Conservation (phyloP, 2,888 invertebrate species). For the Plutella xylostella region DNA sequence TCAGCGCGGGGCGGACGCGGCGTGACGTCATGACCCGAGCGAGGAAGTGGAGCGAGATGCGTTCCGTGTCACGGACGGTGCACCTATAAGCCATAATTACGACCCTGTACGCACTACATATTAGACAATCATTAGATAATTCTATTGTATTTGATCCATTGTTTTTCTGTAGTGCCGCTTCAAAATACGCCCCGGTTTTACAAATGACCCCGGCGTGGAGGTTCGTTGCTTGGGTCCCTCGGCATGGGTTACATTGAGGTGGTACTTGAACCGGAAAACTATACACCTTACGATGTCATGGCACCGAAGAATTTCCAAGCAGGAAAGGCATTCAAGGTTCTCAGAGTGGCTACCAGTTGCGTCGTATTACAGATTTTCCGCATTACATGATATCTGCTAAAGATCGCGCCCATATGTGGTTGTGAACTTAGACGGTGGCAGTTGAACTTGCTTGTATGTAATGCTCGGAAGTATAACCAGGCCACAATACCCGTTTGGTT, state of each 20-base stretch:
- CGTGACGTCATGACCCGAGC: conserved; percentile 55
- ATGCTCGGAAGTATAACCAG: conserved; percentile 4
- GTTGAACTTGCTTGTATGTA: conserved; percentile 4
- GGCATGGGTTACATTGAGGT: no score
- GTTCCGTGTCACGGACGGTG: conserved; percentile 42
- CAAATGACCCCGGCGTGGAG: background rate
- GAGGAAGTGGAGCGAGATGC: conserved; percentile 44
- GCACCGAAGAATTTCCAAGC: background rate
- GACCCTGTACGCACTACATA: conserved; percentile 8
- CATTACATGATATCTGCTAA: conserved; percentile 11
- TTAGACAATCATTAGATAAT: conserved; percentile 11
- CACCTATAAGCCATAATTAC: conserved; percentile 13
- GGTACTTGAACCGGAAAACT: background rate
- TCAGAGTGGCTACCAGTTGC: background rate
- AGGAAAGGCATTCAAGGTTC: no score
- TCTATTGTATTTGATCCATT: conserved; percentile 11
- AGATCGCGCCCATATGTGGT: conserved; percentile 17
- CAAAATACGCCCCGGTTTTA: background rate
- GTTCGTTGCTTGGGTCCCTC: no score
- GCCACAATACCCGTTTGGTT: conserved; percentile 5
- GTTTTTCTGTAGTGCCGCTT: no score
- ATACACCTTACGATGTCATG: background rate
- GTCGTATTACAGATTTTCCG: conserved; percentile 7
- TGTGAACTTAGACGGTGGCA: background rate
- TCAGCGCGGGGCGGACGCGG: conserved; percentile 36